Base-by-base conservation (phyloP, 2,888 invertebrate genomes). In the Reticulitermes lucifugus region DNA sequence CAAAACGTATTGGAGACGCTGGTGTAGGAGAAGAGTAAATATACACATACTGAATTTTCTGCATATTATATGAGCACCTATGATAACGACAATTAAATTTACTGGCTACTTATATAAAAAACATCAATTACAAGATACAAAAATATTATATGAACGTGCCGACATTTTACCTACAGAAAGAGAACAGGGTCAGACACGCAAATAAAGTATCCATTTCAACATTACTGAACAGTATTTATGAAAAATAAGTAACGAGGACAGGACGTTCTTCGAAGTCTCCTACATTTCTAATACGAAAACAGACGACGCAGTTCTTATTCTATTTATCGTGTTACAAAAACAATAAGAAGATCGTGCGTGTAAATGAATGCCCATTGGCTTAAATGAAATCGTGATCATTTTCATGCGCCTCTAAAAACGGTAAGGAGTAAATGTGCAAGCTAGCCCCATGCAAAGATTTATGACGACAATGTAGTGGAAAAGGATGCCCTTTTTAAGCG, bases 401-500 rank as follows among this genome's bases (percentile, higher is more conserved):
- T 46, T 46, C 46, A 46, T 4, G 46, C 1, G 25, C 43, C 0
- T 46, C 51, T 46, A 77, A 77, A 73, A 77, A 77, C 77, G 41
- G 14, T 4, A 18, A 9, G 14, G 55, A 41, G 73, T 18, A 25
- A 70, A 70, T 25, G 70, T 29, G 70, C n/a, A 14, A 18, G 46
- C 73, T 14, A 21, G 46, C 77, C n/a, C n/a, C 65, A n/a, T 12
- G n/a, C 65, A 65, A 29, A 60, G 81, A 81, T 81, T 81, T 81
- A 81, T 81, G 70, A 43, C 81, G 77, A 77, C 51, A 77, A 77
- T 77, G 77, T 46, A 73, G 41, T 73, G 60, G 80, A 22, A 55
- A 55, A 7, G 70, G n/a, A 25, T 25, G 7, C 70, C 25, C 12
- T 6, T 18, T 80, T 80, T 80, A 81, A 81, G 81, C 70, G 81